Evolutionary conservation across 2,888 invertebrate genomes (phyloP).

Genomic region (Andrena camellia): DNA sequence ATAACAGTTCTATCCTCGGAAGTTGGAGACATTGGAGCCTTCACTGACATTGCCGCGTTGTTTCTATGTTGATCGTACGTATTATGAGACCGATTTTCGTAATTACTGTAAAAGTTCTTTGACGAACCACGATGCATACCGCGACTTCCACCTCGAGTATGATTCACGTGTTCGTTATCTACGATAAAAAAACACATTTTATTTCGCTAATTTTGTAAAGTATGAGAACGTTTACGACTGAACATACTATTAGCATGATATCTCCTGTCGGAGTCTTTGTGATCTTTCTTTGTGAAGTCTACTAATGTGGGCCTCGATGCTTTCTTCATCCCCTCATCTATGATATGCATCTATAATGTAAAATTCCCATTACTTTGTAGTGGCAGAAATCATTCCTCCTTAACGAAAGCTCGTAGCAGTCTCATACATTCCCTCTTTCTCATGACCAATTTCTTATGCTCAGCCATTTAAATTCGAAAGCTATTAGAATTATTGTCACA

Average conservation of each 20-base stretch:
- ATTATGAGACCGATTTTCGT: slow-evolving; percentile 74
- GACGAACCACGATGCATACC: slow-evolving; percentile 70
- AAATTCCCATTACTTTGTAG: not conserved
- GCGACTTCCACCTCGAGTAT: slow-evolving; percentile 69
- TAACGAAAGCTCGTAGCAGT: not conserved
- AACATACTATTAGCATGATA: slow-evolving; percentile 73
- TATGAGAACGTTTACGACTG: not conserved
- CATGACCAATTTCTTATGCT: not conserved
- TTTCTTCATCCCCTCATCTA: slow-evolving; percentile 65
- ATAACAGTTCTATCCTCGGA: slow-evolving; percentile 74
- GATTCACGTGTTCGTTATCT: slow-evolving; percentile 73
- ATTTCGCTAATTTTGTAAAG: not conserved
- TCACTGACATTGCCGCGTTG: slow-evolving; percentile 55
- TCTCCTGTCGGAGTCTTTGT: slow-evolving; percentile 76
- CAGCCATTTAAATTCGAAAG: too few species aligned
- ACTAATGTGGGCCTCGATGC: slow-evolving; percentile 53
- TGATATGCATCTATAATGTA: slow-evolving; percentile 64
- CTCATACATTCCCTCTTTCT: not conserved
- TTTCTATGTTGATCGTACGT: slow-evolving; percentile 73
- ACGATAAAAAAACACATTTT: slow-evolving; percentile 21
- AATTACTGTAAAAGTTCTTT: slow-evolving; percentile 69
- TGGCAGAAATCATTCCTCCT: not conserved
- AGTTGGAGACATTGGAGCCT: slow-evolving; percentile 61
- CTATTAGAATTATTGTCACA: not conserved
- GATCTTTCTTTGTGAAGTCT: slow-evolving; percentile 70